Conservation (phyloP, 2,888 invertebrate species). For the Chymomyza fuscimana region DNA sequence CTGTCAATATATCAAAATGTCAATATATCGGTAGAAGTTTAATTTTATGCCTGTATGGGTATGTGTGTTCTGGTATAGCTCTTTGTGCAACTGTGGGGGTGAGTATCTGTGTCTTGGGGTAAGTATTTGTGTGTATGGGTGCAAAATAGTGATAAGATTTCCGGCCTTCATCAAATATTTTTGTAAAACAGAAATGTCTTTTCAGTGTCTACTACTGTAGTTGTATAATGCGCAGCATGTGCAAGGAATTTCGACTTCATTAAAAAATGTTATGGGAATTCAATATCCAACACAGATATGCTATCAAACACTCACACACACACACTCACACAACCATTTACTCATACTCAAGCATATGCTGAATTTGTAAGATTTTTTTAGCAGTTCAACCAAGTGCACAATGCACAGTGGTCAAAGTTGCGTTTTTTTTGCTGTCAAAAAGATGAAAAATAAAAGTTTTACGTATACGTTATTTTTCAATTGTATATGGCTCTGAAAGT, state of each 20-base stretch:
- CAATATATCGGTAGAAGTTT: conserved; percentile 10
- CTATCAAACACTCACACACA: neutral
- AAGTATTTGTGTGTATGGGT: neutral
- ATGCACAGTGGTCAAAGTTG: too few species aligned
- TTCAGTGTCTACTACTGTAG: neutral
- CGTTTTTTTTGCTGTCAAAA: too few species aligned
- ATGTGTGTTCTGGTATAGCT: neutral
- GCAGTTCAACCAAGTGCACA: conserved; percentile 27
- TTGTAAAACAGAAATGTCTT: neutral
- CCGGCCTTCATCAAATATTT: neutral
- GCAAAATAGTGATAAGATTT: conserved; percentile 9
- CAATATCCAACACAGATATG: conserved; percentile 18
- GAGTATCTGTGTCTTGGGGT: neutral
- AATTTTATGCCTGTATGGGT: neutral
- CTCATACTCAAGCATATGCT: conserved; percentile 1
- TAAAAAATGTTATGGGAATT: conserved; percentile 39
- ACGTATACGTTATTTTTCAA: too few species aligned
- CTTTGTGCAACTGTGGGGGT: neutral
- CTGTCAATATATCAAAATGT: conserved; percentile 20
- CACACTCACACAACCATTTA: neutral
- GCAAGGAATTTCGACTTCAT: conserved; percentile 42
- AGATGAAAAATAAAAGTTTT: too few species aligned
- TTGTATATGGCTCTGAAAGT: too few species aligned
- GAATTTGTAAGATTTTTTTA: conserved; percentile 11
- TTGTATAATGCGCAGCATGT: conserved; percentile 20